Evolutionary conservation across 2,797 vertebrate genomes (phyloP).

Genomic region (Dendrocincla fuliginosa): DNA sequence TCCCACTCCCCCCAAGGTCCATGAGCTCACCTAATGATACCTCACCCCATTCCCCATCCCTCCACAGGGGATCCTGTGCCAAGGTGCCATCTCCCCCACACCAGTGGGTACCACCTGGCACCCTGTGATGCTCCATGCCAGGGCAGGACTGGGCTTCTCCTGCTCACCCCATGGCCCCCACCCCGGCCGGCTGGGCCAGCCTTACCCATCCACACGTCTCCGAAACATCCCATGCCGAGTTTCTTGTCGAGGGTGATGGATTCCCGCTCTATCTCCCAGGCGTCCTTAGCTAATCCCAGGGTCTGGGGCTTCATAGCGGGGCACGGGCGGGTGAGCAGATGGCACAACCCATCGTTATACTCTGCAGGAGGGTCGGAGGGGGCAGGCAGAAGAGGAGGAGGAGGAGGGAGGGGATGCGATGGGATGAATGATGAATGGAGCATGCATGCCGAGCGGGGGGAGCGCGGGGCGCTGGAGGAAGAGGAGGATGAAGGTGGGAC

Average conservation of each 20-base stretch:
- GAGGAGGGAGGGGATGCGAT: background rate
- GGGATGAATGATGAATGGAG: conserved; percentile 41
- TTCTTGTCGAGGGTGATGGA: conserved; percentile 83
- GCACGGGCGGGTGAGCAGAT: conserved; percentile 86
- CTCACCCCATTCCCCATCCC: background rate
- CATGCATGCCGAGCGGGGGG: conserved; percentile 28
- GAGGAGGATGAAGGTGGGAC: background rate
- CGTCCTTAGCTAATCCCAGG: conserved; percentile 90
- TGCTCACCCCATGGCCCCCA: background rate
- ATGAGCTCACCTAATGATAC: background rate
- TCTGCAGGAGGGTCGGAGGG: conserved; percentile 70
- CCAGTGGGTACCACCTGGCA: background rate
- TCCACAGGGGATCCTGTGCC: background rate
- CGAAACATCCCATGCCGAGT: conserved; percentile 96
- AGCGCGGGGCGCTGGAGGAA: background rate
- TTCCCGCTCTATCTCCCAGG: conserved; percentile 91
- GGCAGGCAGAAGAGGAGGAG: background rate
- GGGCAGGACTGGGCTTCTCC: background rate
- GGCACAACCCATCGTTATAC: conserved; percentile 90
- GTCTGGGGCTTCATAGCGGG: conserved; percentile 87
- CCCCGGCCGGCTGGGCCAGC: background rate
- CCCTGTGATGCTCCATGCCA: background rate
- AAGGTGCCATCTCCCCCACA: background rate
- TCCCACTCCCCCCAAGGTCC: background rate
- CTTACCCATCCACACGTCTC: conserved; percentile 98